Evolutionary conservation across 2,888 invertebrate genomes (phyloP), one percentile per base, ranked within the genome.

Genomic region (Philhelius pedissequus): DNA sequence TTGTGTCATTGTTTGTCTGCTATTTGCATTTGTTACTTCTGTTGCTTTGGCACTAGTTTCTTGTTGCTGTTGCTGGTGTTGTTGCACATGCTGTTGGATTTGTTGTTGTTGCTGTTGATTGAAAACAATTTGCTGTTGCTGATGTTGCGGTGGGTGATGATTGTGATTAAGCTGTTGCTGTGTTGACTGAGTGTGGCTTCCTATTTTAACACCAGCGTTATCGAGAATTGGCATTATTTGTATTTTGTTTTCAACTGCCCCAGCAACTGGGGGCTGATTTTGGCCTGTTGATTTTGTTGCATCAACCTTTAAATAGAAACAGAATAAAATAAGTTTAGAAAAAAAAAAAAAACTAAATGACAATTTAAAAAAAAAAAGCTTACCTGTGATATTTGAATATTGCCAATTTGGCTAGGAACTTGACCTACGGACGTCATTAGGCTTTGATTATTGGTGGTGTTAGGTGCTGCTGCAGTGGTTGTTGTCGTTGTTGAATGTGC

Each of bases 351-450:
- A 25, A 1, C 5, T 13, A 6, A 27, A 27, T 1, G 25, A 8
- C 15, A 30, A 18, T 18, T 52, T 1, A 1, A 20, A 20, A 9
- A 15, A 1, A 20, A 20, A 9, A 15, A 1, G 1, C 64, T 79
- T 76, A 84, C 84, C 88, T 92, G 92, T 20, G 92, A 92, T 84
- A 92, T 92, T 87, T 92, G 92, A 82, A 92, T 92, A 75, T 92
- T 92, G 86, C 92, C 92, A 81, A 92, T 92, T 87, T 92, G 92
- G 86, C 91, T 92, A 82, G 92, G 92, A 86, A 92, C 92, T 69
- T 90, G 88, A 78, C 83, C 88, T 79, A 88, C 87, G 87, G 73
- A 86, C 32, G 87, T 80, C 45, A 87, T 87, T 35, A 87, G 54
- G 56, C 86, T 81, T 6, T 83, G 60, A 79, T 66, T 66, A 58